Evolutionary conservation across 2,797 vertebrate genomes (phyloP), one percentile per base, ranked within the genome.

Genomic region (Falco novaeseelandiae): DNA sequence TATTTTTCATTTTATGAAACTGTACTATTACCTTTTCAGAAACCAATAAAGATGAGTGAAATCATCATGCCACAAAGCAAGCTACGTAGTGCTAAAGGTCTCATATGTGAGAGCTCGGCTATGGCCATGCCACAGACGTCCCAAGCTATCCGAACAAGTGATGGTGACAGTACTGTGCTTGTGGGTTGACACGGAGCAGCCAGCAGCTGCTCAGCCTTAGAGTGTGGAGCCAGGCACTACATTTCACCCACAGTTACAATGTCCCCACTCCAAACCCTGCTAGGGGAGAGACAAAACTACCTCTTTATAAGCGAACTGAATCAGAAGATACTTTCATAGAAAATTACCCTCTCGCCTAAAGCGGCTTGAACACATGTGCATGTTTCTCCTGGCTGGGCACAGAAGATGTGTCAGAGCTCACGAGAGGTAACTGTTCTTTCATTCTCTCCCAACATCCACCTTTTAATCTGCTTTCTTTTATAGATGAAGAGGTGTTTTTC

Each of bases 141-240:
- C 81, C 72, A 20, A 81, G 69, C 49, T 77, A 4, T 5, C 20
- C 29, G 18, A 86, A 55, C 18, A 10, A 14, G 3, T 32, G 44
- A 30, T 36, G 8, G 51, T 76, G 18, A 23, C 21, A 36, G 2
- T 21, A 8, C 2, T 34, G 9, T 26, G 61, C 71, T 81, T 71
- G 61, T 11, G 77, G 42, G 32, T 29, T 86, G 63, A 29, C 36
- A n/a, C 14, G 27, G 54, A 72, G 32, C 18, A 81, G 7, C 23
- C 17, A 17, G 26, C 30, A 58, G 30, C 29, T 57, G 7, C 32
- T 34, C 42, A 71, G 26, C 29, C 26, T 62, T n/a, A 38, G 14
- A 51, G 29, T 1, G 3, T 2, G 10, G 25, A 65, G 19, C 4
- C 1, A 3, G 36, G 30, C 36, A 10, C 18, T 63, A 63, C 26